Evolutionary conservation across 2,797 vertebrate genomes (phyloP).

Genomic region (Chanos chanos): DNA sequence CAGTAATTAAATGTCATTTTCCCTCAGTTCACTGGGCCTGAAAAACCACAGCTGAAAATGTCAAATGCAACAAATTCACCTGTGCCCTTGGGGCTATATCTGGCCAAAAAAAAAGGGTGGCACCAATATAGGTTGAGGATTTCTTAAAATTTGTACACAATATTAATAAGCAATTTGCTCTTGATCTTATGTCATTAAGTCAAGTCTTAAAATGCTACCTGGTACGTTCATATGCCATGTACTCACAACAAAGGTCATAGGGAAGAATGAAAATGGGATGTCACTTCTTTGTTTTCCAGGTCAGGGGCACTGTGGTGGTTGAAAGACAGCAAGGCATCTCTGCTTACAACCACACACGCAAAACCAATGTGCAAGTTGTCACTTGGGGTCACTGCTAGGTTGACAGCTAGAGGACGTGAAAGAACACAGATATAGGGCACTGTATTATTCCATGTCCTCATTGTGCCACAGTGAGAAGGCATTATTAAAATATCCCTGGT

Average conservation of each 20-base stretch:
- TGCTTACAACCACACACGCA: constrained; percentile 22
- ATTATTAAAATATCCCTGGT: constrained; percentile 4
- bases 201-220: neutral
- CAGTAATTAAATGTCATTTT: constrained; percentile 93
- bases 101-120: constrained; percentile 34
- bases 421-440: too few relatives aligned
- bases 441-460: too few relatives aligned
- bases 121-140: constrained; percentile 2
- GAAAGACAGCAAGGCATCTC: constrained; percentile 27
- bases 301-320: constrained; percentile 17
- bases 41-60: constrained; percentile 73
- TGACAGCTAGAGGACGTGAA: constrained; percentile 36
- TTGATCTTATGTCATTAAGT: constrained; percentile 17
- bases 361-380: constrained; percentile 48
- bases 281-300: constrained; percentile 21
- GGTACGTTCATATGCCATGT: constrained; percentile 15
- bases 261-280: constrained; percentile 6
- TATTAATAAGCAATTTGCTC: constrained; percentile 25
- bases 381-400: constrained; percentile 51
- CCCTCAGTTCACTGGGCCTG: constrained; percentile 78
- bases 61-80: constrained; percentile 63
- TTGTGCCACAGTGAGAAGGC: constrained; percentile 17
- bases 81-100: constrained; percentile 52
- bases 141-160: constrained; percentile 1
- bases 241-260: constrained; percentile 15